Evolutionary conservation across 2,888 invertebrate species (phyloP).

Genomic region (Plebejus anna): DNA sequence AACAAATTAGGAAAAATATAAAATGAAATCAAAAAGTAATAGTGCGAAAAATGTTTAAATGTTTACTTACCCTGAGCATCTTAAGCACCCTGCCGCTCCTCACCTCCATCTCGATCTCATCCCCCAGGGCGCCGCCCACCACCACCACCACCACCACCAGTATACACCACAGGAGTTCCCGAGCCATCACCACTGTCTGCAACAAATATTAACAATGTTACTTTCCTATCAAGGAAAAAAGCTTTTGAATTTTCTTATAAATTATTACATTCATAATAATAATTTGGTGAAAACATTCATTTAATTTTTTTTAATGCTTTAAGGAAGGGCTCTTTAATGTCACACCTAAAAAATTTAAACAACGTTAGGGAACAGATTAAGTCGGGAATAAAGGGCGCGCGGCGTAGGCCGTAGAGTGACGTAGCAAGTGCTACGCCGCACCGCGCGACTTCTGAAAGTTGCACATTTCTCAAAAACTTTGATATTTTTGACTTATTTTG

Average conservation of each 20-base stretch:
- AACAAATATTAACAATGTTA: background rate
- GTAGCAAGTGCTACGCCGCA: background rate
- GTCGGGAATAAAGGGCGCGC: background rate
- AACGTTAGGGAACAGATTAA: background rate
- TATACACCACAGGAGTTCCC: slow-evolving; percentile 38
- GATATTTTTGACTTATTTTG: background rate
- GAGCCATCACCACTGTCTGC: slow-evolving; percentile 41
- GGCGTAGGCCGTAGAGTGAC: background rate
- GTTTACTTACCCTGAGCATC: slow-evolving; percentile 55
- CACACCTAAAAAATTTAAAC: background rate
- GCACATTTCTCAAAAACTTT: background rate
- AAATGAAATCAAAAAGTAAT: too few relatives aligned
- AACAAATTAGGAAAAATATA: too few relatives aligned
- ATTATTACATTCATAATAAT: too few relatives aligned
- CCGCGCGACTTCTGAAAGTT: background rate
- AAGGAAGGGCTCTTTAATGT: too few relatives aligned
- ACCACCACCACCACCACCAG: slow-evolving; percentile 41
- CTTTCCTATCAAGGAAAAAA: too few relatives aligned
- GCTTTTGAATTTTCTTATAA: too few relatives aligned
- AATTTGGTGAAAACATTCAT: too few relatives aligned
- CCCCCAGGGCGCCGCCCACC: slow-evolving; percentile 39
- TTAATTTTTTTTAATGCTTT: too few relatives aligned
- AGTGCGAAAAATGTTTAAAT: too few relatives aligned
- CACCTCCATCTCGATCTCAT: slow-evolving; percentile 52
- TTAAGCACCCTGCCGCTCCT: slow-evolving; percentile 49